Conservation (phyloP, 2,113 vertebrate species). For the Gobiocypris rarus region DNA sequence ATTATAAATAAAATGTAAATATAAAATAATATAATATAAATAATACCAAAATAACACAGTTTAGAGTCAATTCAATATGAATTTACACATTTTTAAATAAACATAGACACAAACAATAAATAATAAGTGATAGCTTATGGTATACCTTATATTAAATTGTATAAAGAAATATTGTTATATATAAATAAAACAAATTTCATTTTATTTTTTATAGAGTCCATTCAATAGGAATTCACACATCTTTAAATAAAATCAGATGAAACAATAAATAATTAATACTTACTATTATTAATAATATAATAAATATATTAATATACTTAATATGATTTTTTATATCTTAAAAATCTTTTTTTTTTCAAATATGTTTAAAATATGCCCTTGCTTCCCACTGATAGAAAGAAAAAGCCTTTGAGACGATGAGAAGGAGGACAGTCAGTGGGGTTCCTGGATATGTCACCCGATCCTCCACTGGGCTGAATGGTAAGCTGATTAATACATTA, state of each 20-base stretch:
- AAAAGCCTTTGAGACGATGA: slow-evolving; percentile 40
- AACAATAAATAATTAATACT: neutral
- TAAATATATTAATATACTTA: neutral
- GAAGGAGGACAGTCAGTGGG: slow-evolving; percentile 55
- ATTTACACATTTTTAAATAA: neutral
- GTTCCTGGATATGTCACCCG: slow-evolving; percentile 45
- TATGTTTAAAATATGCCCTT: too few species aligned
- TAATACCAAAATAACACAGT: too few species aligned
- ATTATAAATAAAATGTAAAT: too few species aligned
- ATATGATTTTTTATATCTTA: too few species aligned
- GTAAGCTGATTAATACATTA: slow-evolving; percentile 47
- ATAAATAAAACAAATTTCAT: too few species aligned
- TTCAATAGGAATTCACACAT: too few species aligned
- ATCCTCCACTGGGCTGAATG: slow-evolving; percentile 58
- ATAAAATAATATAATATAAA: too few species aligned
- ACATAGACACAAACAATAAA: neutral
- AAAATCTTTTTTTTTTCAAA: too few species aligned
- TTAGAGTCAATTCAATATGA: neutral
- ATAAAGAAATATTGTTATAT: too few species aligned
- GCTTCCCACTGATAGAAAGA: slow-evolving; percentile 22
- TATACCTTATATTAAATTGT: neutral
- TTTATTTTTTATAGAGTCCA: too few species aligned
- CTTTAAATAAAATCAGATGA: neutral
- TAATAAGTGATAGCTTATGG: neutral
- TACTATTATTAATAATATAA: neutral